Base-by-base conservation (phyloP, 2,888 invertebrate species). In the Drosophila aldrichi region DNA sequence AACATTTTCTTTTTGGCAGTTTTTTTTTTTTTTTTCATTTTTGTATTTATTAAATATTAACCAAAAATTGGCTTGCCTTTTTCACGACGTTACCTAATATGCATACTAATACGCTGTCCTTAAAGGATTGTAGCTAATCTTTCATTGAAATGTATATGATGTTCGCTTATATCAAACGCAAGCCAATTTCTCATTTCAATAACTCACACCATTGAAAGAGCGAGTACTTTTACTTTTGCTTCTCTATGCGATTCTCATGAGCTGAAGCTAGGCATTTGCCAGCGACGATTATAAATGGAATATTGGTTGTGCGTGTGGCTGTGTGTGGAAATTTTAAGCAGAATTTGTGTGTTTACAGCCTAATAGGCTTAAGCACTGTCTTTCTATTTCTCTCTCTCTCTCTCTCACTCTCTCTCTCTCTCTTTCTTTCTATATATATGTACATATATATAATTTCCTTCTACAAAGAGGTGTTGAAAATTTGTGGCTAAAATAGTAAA, bases 31-130 rank as follows among this genome's bases (percentile, higher is more conserved):
- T 51, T 51, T 36, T 41, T 40, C n/a, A n/a, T 76, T 66, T 63
- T 43, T 5, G 38, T 20, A 54, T 54, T 76, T 46, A 79, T 79
- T 36, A 77, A 77, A 75, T 79, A 79, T 77, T 75, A 36, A 71
- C 22, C 10, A 36, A 29, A 43, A 48, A 62, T 51, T 44, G 56
- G 34, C 52, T 66, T 40, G 64, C 58, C 44, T 55, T 66, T 34
- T 34, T 54, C 43, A 66, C 44, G 52, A 46, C 40, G 48, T 57
- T 70, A 60, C 54, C 44, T 56, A 69, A 68, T 80, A 75, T 82
- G 77, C 51, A 56, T 52, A 70, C 73, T 66, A 57, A 70, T 56
- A 46, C 32, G 55, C 70, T 60, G 52, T 56, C 56, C 43, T 29
- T 29, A 77, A 71, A 74, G 70, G 81, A 80, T 72, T 77, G 25